phyloP scores from a whole-genome alignment of 1,140 invertebrate species.

The Leptinotarsa undecemlineata region DNA sequence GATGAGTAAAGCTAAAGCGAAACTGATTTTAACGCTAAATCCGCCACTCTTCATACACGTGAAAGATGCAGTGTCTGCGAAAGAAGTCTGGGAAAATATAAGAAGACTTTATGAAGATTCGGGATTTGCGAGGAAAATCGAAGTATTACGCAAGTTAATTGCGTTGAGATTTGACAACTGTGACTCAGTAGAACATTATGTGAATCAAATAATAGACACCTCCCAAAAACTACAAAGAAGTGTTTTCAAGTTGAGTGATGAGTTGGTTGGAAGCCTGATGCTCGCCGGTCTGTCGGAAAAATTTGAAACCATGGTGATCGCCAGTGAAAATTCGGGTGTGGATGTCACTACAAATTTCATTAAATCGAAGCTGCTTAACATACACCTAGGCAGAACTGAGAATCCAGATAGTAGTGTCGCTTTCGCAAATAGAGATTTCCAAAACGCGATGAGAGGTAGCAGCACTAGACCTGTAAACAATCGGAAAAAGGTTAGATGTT shows the following conservation, averaged over 20 bases:
- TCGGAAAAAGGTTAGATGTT: slow-evolving; percentile 29
- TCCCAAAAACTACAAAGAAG: slow-evolving; percentile 27
- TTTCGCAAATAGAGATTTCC: neutral
- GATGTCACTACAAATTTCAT: slow-evolving; percentile 47
- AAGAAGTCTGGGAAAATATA: slow-evolving; percentile 27
- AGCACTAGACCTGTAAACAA: slow-evolving; percentile 19
- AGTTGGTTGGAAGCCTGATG: slow-evolving; percentile 34
- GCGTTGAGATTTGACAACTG: slow-evolving; percentile 31
- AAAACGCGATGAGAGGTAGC: slow-evolving; percentile 41
- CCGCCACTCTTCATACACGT: slow-evolving; percentile 25
- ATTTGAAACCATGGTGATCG: slow-evolving; percentile 50
- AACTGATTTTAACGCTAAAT: slow-evolving; percentile 31
- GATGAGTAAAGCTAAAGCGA: slow-evolving; percentile 17
- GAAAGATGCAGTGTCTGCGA: slow-evolving; percentile 8
- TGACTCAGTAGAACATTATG: slow-evolving; percentile 28
- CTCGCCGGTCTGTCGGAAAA: slow-evolving; percentile 41
- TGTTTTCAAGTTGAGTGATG: slow-evolving; percentile 21
- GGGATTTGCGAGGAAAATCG: slow-evolving; percentile 30
- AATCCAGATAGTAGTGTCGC: neutral
- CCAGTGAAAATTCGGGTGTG: slow-evolving; percentile 47
- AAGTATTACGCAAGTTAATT: slow-evolving; percentile 29
- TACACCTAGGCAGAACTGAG: neutral
- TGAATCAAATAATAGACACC: slow-evolving; percentile 28
- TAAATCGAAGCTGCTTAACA: slow-evolving; percentile 49
- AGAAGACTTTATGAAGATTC: slow-evolving; percentile 29